Conservation (phyloP, 2,888 invertebrate species). For the Calliopum simillimum region DNA sequence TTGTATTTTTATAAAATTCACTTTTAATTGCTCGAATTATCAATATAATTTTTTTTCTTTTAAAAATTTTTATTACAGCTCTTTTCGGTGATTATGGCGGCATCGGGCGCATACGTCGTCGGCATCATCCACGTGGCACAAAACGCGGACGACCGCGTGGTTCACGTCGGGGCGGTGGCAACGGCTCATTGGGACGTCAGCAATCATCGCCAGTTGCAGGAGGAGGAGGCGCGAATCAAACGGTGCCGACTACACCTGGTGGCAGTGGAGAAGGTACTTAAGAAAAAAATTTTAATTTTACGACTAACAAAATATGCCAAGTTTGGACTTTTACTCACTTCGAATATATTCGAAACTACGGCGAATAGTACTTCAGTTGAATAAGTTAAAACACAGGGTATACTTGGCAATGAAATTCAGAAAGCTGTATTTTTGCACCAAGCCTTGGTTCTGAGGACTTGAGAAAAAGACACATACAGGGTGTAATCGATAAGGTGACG, state of each 20-base stretch:
- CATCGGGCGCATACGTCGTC: slow-evolving; percentile 61
- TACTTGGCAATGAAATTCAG: too few species aligned
- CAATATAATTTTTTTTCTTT: slow-evolving; percentile 35
- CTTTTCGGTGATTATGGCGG: slow-evolving; percentile 62
- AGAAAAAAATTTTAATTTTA: background rate
- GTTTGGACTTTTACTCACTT: too few species aligned
- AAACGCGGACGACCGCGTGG: slow-evolving; percentile 82
- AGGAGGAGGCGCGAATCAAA: slow-evolving; percentile 31
- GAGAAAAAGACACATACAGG: too few species aligned
- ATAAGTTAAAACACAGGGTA: too few species aligned
- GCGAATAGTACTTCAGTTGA: too few species aligned
- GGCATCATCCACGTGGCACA: slow-evolving; percentile 71
- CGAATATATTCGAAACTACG: too few species aligned
- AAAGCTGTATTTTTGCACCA: too few species aligned
- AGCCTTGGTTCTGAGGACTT: too few species aligned
- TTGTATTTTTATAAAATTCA: background rate
- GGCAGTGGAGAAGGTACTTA: slow-evolving; percentile 42
- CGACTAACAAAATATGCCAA: too few species aligned
- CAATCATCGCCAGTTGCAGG: slow-evolving; percentile 49
- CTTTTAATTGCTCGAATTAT: slow-evolving; percentile 13
- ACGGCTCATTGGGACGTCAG: slow-evolving; percentile 62
- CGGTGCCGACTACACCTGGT: slow-evolving; percentile 39
- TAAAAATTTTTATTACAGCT: slow-evolving; percentile 55
- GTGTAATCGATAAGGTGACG: too few species aligned
- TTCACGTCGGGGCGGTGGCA: slow-evolving; percentile 74